Evolutionary conservation across 2,113 vertebrate species (phyloP), one percentile per base, ranked within the genome.

Genomic region (Saguinus midas): DNA sequence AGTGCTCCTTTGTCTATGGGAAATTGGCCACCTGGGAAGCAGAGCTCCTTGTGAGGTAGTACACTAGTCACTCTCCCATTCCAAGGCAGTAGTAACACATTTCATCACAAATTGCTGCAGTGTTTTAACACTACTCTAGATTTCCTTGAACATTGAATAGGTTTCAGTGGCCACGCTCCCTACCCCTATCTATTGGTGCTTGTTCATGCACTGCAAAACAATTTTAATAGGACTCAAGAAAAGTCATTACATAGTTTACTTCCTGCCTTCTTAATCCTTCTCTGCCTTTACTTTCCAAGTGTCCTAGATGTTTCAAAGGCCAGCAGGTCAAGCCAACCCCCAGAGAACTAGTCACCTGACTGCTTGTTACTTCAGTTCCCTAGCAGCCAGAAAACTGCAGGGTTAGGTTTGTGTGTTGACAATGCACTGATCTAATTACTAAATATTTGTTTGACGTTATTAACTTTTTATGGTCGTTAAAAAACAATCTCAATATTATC

Each of bases 401-500:
- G 64, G 37, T 78, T 27, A 85, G 45, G 73, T 57, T 35, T 8
- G 66, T 11, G 55, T 43, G 16, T 23, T 1, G 32, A 72, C 86
- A 87, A 5, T 83, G 75, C 2, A 0, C 57, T 72, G 43, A 68
- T 89, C 40, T 32, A 27, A 80, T 72, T 23, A 40, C 32, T 85
- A 80, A 95, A 82, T 90, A 84, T 94, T 97, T 95, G 80, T 87
- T 82, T 72, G 35, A 37, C n/a, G 5, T 81, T 87, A 57, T 43
- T 90, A 73, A 91, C 68, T 72, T 94, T 68, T 73, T 84, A 64
- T 87, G 48, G 8, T 93, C 64, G 45, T 50, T 6, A 73, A 81
- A 92, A 45, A n/a, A n/a, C 37, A 61, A 7, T 86, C 25, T 70
- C 10, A 1, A 32, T 76, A 12, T 78, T 66, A 23, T 21, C 29